Evolutionary conservation across 1,140 invertebrate species (phyloP).

Genomic region (Bemisia tabaci): DNA sequence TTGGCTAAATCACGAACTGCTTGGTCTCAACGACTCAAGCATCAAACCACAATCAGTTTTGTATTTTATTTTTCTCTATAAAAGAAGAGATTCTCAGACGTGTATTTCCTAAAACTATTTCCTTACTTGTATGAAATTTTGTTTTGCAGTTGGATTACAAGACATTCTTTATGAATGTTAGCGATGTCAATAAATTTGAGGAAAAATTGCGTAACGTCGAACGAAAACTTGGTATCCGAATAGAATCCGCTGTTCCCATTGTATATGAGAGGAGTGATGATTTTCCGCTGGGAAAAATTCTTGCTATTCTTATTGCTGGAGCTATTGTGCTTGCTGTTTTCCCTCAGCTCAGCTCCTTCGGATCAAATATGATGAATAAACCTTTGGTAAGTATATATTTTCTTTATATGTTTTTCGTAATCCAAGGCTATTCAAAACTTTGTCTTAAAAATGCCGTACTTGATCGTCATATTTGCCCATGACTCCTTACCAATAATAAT

Average conservation of each 20-base stretch:
- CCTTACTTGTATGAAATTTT: not conserved
- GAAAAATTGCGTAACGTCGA: conserved; percentile 75
- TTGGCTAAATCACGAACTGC: not conserved
- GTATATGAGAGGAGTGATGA: conserved; percentile 53
- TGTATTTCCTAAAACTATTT: conserved; percentile 5
- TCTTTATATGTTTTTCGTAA: no score
- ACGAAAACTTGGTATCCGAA: conserved; percentile 55
- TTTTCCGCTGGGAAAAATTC: conserved; percentile 50
- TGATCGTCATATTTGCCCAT: no score
- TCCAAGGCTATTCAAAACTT: no score
- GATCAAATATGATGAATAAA: conserved; percentile 38
- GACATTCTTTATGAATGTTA: conserved; percentile 68
- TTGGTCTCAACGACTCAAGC: not conserved
- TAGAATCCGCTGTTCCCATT: conserved; percentile 54
- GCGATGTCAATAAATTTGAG: conserved; percentile 69
- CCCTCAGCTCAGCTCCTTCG: conserved; percentile 15
- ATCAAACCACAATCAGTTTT: not conserved
- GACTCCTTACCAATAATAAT: no score
- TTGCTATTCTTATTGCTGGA: conserved; percentile 41
- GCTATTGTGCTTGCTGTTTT: conserved; percentile 21
- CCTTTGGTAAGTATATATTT: conserved; percentile 49
- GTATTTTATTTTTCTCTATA: conserved; percentile 3
- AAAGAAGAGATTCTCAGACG: not conserved
- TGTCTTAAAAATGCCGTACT: no score
- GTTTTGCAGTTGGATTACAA: conserved; percentile 41